These are phyloP conservation scores for Sesamia inferens DNA, from an alignment of 2,888 invertebrate species.

Conservation along the genomic window DNA sequence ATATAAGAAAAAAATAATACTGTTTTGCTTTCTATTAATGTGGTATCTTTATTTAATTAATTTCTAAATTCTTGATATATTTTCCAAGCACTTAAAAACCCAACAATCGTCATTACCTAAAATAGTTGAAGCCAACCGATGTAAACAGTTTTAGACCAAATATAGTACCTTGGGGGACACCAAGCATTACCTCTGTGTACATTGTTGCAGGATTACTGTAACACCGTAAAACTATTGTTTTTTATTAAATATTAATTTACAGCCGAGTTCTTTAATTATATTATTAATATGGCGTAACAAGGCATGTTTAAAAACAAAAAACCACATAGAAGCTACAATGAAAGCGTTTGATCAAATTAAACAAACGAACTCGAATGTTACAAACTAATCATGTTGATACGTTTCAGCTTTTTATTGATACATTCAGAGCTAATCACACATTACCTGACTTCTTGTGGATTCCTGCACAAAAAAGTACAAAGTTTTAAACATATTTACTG, in stretches of 20 bases:
- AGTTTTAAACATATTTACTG: constrained; percentile 31
- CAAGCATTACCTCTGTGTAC: background rate
- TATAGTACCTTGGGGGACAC: constrained; percentile 10
- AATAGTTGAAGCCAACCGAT: background rate
- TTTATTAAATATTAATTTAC: fast-evolving
- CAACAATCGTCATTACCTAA: background rate
- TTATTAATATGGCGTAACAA: constrained; percentile 57
- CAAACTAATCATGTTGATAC: constrained; percentile 55
- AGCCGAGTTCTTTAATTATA: background rate
- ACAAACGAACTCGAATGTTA: constrained; percentile 53
- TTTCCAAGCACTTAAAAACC: background rate
- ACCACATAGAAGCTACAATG: constrained; percentile 85
- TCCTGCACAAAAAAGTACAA: constrained; percentile 56
- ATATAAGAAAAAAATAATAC: background rate
- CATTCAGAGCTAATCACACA: constrained; percentile 61
- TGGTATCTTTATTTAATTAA: background rate
- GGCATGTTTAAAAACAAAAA: constrained; percentile 68
- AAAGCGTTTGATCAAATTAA: constrained; percentile 80
- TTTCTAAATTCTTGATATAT: background rate
- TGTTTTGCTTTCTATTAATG: background rate
- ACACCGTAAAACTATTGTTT: background rate
- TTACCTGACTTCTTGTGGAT: constrained; percentile 63
- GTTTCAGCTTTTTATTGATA: constrained; percentile 38
- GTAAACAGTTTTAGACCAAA: background rate
- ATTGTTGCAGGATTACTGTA: too few species aligned